phyloP scores from a whole-genome alignment of 1,140 invertebrate species.

The Limonius californicus region DNA sequence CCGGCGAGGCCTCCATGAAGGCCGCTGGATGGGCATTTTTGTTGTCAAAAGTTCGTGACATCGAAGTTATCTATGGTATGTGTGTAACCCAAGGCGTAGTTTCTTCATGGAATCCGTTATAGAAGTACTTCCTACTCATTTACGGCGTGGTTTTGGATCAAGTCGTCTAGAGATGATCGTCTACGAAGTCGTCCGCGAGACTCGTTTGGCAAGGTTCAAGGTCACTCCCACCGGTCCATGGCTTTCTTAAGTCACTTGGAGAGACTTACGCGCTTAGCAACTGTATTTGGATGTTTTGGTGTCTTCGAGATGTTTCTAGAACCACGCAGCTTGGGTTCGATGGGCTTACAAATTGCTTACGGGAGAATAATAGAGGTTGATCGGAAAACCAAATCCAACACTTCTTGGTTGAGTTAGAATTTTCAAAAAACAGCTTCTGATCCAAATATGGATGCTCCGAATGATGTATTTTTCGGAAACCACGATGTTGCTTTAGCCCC shows the following conservation, averaged over 20 bases:
- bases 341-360: too few species aligned
- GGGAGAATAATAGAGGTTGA: too few species aligned
- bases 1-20: neutral
- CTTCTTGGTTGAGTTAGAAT: too few species aligned
- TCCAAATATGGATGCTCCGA: too few species aligned
- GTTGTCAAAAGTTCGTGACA: neutral
- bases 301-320: too few species aligned
- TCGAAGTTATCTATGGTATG: neutral
- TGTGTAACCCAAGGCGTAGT: neutral
- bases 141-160: conserved; percentile 4
- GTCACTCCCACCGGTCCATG: conserved; percentile 1
- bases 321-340: too few species aligned
- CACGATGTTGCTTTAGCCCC: too few species aligned
- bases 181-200: conserved; percentile 8
- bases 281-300: too few species aligned
- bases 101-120: conserved; percentile 7
- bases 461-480: too few species aligned
- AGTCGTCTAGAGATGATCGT: neutral
- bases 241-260: neutral
- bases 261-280: neutral
- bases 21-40: neutral
- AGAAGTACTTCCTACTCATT: neutral
- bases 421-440: too few species aligned
- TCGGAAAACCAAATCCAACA: too few species aligned
- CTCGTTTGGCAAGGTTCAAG: conserved; percentile 12